phyloP scores from a whole-genome alignment of 2,888 invertebrate genomes.

The Hedychridium roseum region DNA sequence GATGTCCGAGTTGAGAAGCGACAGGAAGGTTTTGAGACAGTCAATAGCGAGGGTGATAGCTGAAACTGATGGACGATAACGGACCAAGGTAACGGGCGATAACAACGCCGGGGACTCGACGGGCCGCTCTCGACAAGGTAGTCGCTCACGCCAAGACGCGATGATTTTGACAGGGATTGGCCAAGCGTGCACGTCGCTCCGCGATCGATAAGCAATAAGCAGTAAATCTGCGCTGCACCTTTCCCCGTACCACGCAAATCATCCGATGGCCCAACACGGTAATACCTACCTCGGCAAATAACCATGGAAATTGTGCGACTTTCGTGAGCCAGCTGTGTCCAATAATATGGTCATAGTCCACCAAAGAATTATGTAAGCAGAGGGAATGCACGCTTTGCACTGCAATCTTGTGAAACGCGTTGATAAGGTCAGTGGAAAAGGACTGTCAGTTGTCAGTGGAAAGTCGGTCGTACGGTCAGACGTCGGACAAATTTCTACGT shows the following conservation, averaged over 20 bases:
- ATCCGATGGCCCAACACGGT: constrained; percentile 16
- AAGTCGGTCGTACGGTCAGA: too few relatives aligned
- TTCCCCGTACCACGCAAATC: constrained; percentile 44
- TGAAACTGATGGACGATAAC: too few relatives aligned
- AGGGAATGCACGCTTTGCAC: too few relatives aligned
- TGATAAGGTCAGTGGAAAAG: too few relatives aligned
- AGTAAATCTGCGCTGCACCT: constrained; percentile 51
- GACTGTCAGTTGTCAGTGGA: too few relatives aligned
- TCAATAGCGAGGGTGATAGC: constrained; percentile 29
- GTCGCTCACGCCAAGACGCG: constrained; percentile 34
- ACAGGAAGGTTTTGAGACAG: too few relatives aligned
- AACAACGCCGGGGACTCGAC: constrained; percentile 28
- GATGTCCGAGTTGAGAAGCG: too few relatives aligned
- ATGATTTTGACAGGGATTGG: constrained; percentile 40
- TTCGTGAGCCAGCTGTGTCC: neutral
- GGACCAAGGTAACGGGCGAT: constrained; percentile 39
- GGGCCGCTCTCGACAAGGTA: constrained; percentile 25
- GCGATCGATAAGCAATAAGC: constrained; percentile 51
- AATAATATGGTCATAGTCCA: too few relatives aligned
- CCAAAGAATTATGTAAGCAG: too few relatives aligned
- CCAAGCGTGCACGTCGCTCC: constrained; percentile 25
- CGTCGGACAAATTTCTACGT: too few relatives aligned
- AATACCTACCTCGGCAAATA: constrained; percentile 21
- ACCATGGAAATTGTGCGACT: neutral
- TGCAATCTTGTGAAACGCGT: too few relatives aligned